Evolutionary conservation across 2,888 invertebrate genomes (phyloP).

Genomic region (Mythimna vitellina): DNA sequence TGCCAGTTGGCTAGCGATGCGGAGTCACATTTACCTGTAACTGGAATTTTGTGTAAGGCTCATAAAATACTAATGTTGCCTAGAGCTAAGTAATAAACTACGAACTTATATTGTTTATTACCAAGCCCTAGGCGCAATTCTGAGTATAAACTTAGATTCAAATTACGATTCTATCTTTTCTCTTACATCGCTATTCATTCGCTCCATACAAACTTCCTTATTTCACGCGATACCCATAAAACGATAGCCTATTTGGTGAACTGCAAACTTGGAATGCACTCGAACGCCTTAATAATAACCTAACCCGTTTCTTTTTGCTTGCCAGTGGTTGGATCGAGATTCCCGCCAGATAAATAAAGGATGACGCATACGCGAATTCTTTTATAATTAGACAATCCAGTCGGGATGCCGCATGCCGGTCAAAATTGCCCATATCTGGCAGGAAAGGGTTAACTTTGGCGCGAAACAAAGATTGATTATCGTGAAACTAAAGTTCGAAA

Average conservation of each 20-base stretch:
- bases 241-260: slow-evolving; percentile 62
- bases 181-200: slow-evolving; percentile 31
- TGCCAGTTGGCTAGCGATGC: background rate
- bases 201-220: slow-evolving; percentile 58
- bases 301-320: slow-evolving; percentile 63
- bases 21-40: background rate
- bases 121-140: background rate
- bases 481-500: slow-evolving; percentile 59
- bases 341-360: slow-evolving; percentile 71
- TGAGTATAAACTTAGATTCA: slow-evolving; percentile 2
- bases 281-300: slow-evolving; percentile 68
- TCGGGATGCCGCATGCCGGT: slow-evolving; percentile 61
- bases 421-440: slow-evolving; percentile 68
- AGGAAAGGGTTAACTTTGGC: slow-evolving; percentile 53
- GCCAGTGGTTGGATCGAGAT: slow-evolving; percentile 66
- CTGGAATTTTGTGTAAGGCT: slow-evolving; percentile 5
- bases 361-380: slow-evolving; percentile 75
- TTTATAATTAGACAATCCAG: slow-evolving; percentile 75
- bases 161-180: slow-evolving; percentile 28
- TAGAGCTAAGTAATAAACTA: background rate
- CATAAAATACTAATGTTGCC: slow-evolving; percentile 6
- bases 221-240: slow-evolving; percentile 57
- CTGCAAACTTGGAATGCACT: slow-evolving; percentile 63
- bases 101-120: slow-evolving; percentile 18
- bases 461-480: slow-evolving; percentile 72